Evolutionary conservation across 2,888 invertebrate genomes (phyloP), one percentile per base, ranked within the genome.

Genomic region (Dasypolia templi): DNA sequence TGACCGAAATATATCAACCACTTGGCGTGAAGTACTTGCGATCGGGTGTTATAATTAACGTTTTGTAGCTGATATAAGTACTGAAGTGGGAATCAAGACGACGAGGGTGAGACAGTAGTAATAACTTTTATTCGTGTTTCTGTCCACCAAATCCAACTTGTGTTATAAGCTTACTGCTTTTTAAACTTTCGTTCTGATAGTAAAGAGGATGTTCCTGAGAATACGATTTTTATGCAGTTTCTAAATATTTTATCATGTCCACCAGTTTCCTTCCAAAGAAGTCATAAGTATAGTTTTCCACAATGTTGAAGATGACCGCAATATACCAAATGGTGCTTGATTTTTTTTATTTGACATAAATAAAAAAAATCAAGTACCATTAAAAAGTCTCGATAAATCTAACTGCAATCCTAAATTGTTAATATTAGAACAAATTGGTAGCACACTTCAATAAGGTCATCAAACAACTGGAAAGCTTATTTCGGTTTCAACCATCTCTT

Each of bases 1-100:
- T 93, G 94, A 92, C 92, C 91, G 89, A 91, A 92, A 93, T 94
- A 92, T 92, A 93, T 93, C 92, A 91, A 88, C 87, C 77, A 68
- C 82, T 82, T 81, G 77, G 79, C 84, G 85, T 86, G 83, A 70
- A 79, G 68, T 76, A 77, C 86, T 81, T 83, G 76, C 59, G 74
- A 75, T 85, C 65, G 79, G 82, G 83, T 79, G 78, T 76, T 81
- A 75, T 80, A 83, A 81, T 82, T 81, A 82, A 79, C 78, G 80
- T 71, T 73, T 75, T 77, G 53, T 65, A 55, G 55, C 74, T 69
- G 62, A 79, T 83, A 74, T 78, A 81, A 74, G 77, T 76, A 79
- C 75, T 81, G 32, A 26, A 74, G 64, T 51, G 42, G 46, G 66
- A 81, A 81, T 81, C 71, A 51, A 84, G 76, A 72, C 56, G 32